Evolutionary conservation across 2,113 vertebrate genomes (phyloP), one percentile per base, ranked within the genome.

Genomic region (Casuarius casuarius): DNA sequence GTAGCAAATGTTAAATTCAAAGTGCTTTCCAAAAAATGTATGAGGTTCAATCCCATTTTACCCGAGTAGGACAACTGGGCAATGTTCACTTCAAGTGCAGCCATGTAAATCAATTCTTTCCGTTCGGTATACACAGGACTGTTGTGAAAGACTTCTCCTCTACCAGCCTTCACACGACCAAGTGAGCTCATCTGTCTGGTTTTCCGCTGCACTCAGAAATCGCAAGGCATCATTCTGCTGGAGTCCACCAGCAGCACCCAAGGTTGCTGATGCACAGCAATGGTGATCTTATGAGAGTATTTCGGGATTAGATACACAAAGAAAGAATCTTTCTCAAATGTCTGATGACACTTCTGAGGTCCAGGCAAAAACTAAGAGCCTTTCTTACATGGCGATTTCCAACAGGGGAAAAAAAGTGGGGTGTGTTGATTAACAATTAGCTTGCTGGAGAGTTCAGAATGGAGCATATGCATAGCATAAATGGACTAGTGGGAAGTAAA

Each of bases 131-230:
- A 38, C 1, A 42, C n/a, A 89, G 25, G 23, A 89, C 7, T 16
- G n/a, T 35, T 40, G 48, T 77, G 49, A 68, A 84, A 78, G 48
- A 52, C 14, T 38, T 49, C 28, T 46, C 51, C 28, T 78, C 49
- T 22, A 86, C 15, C 20, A 35, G 22, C 16, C 49, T 38, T 42
- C 29, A 77, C 10, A 23, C 0, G 0, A 20, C 52, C 29, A 12
- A 35, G 9, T 87, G 67, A 93, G 67, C 42, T 85, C 29, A 72
- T 75, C 74, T 20, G 48, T n/a, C 44, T 38, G 8, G 4, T 76
- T 95, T 66, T 76, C 62, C 59, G 49, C 59, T 77, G 21, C 49
- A 46, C 62, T 62, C n/a, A 63, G 71, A 87, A 91, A 58, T 15
- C 35, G 59, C 67, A 61, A 61, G 33, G 19, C 29, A 16, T 56